Base-by-base conservation (phyloP, 1,140 invertebrate genomes). In the Vanessa tameamea region DNA sequence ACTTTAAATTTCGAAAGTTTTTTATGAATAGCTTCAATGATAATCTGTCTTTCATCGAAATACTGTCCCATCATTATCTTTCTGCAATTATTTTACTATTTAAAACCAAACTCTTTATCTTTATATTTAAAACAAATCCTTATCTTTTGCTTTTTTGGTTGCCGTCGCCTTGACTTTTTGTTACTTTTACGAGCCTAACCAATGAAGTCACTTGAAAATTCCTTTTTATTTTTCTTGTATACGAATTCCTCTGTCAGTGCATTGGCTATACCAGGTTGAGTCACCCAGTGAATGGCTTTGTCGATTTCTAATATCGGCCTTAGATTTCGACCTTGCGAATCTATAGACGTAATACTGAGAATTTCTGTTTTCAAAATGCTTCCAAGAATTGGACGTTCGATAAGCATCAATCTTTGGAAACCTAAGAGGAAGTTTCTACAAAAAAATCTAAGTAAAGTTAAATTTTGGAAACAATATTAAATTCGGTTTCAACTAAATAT, bases 281-380 rank as follows among this genome's bases (percentile, higher is more conserved):
- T 82, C 81, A 82, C 75, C 64, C 69, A 68, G 78, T 78, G 66
- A 80, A 76, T 67, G 80, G 78, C 65, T 72, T 67, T 64, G 71
- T 69, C 64, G 78, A 74, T 80, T 78, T 80, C 76, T 73, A 79
- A 76, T 76, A 74, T 69, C 71, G 73, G 65, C 72, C 73, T 75
- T 64, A 71, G 43, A 59, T 23, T 55, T 26, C 64, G 76, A 73
- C 78, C 78, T 80, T 80, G 78, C 63, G 61, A 63, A 26, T 47
- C 16, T 31, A 65, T 13, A 57, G 65, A 61, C 48, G 13, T 47
- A 53, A 64, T 77, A 77, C 67, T 59, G 16, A 73, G 71, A 77
- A 76, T 53, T 63, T 59, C 12, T n/a, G 64, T 64, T 63, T 70
- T 50, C 50, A 57, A 66, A 77, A 67, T 61, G 59, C 47, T 76